A percentile compares a stretch with the other conserved stretches of the same genome.
Evolutionary conservation across 2,113 vertebrate genomes (phyloP).

Genomic region (Thymallus thymallus): DNA sequence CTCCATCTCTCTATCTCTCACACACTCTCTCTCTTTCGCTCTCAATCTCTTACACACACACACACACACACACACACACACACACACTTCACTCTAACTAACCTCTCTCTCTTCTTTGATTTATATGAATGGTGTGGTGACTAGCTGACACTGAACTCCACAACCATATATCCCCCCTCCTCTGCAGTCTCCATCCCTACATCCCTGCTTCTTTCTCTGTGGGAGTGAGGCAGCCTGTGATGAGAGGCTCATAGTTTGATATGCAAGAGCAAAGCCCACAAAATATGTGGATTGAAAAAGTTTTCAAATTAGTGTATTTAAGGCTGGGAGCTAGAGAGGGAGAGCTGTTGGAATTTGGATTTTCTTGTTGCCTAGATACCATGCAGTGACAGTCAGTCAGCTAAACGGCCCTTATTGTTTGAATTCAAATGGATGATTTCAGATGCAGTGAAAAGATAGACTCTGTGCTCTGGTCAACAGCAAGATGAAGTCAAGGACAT

Average conservation of each 20-base stretch:
- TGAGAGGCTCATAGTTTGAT: neutral
- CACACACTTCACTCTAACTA: slow-evolving; percentile 23
- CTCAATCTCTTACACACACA: neutral
- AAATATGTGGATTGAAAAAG: neutral
- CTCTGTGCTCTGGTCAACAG: neutral
- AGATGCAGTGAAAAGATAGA: neutral
- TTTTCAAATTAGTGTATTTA: neutral
- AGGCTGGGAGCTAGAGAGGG: slow-evolving; percentile 3
- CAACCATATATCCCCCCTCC: slow-evolving; percentile 41
- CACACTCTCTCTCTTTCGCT: neutral
- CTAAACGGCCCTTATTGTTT: slow-evolving; percentile 32
- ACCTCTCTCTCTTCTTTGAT: slow-evolving; percentile 48
- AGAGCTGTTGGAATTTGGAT: slow-evolving; percentile 32
- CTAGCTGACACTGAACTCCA: slow-evolving; percentile 53
- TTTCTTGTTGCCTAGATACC: slow-evolving; percentile 67
- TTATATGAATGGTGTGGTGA: slow-evolving; percentile 47
- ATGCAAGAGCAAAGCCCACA: neutral
- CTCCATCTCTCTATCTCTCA: neutral
- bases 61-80: neutral
- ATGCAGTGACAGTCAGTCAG: slow-evolving; percentile 8
- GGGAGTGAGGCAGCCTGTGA: slow-evolving; percentile 23
- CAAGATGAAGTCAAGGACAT: neutral
- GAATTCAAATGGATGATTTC: slow-evolving; percentile 39
- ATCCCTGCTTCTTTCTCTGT: slow-evolving; percentile 9
- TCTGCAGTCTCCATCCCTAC: slow-evolving; percentile 16